phyloP scores from a whole-genome alignment of 2,113 vertebrate species.

The Vulpes lagopus region DNA sequence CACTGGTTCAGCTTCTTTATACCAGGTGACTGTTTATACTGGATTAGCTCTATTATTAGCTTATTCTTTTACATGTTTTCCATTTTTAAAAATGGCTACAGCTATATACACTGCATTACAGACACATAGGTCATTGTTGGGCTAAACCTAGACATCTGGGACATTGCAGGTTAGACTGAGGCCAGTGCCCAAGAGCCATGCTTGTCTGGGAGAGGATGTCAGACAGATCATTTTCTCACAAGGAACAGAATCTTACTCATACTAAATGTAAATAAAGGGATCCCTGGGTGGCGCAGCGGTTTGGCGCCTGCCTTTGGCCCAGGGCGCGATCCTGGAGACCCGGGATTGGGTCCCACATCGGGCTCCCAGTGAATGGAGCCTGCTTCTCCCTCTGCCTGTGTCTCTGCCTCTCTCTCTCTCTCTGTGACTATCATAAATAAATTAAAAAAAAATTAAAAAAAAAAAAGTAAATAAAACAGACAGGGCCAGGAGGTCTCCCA shows the following conservation, averaged over 20 bases:
- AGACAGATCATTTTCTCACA: background rate
- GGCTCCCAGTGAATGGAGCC: no score
- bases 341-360: no score
- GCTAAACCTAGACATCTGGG: background rate
- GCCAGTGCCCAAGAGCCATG: background rate
- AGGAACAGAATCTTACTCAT: background rate
- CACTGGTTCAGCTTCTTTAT: background rate
- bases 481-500: background rate
- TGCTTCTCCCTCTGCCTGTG: no score
- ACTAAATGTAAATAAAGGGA: background rate
- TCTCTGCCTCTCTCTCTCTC: no score
- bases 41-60: background rate
- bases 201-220: background rate
- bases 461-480: background rate
- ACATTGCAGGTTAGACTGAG: background rate
- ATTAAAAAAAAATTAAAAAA: no score
- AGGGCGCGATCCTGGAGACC: no score
- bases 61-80: background rate
- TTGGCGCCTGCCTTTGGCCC: no score
- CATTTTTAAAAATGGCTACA: background rate
- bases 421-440: no score
- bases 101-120: background rate
- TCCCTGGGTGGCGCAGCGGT: no score
- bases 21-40: background rate
- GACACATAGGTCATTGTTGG: background rate